Conservation (phyloP, 1,140 invertebrate genomes). For the Araneus ventricosus region DNA sequence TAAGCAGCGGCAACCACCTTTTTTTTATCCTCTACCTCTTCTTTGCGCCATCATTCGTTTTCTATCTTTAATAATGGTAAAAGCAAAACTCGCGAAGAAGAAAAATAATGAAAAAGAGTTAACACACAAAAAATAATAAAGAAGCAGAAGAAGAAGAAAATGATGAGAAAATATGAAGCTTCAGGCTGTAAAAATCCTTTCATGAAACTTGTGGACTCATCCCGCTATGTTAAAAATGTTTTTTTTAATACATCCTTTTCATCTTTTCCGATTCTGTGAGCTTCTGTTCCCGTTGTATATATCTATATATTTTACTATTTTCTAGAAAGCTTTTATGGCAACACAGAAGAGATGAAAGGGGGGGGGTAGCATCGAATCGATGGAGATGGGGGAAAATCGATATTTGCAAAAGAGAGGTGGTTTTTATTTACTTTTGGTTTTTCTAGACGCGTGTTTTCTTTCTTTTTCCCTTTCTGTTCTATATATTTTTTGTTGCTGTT, state of each 20-base stretch:
- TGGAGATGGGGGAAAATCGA: conserved; percentile 7
- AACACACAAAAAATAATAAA: neutral
- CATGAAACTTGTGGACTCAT: conserved; percentile 36
- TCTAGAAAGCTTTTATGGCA: conserved; percentile 44
- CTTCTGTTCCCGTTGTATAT: conserved; percentile 30
- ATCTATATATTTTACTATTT: conserved; percentile 59
- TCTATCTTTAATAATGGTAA: conserved; percentile 60
- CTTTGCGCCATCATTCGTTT: neutral
- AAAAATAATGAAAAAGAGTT: conserved; percentile 32
- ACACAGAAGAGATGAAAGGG: conserved; percentile 30
- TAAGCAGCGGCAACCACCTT: neutral
- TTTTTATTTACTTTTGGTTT: conserved; percentile 26
- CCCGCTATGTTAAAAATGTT: conserved; percentile 3
- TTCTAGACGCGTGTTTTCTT: neutral
- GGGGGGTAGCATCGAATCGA: conserved; percentile 41
- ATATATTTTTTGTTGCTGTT: neutral
- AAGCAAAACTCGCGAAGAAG: neutral
- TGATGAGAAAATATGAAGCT: conserved; percentile 56
- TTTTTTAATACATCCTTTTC: conserved; percentile 31
- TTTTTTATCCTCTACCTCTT: neutral
- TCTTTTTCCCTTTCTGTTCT: conserved; percentile 1
- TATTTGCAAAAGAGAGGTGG: conserved; percentile 20
- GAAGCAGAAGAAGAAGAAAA: neutral
- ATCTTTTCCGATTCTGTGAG: conserved; percentile 26
- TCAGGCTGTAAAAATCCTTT: conserved; percentile 15